Evolutionary conservation across 2,797 vertebrate species (phyloP).

Genomic region (Ceryle rudis): DNA sequence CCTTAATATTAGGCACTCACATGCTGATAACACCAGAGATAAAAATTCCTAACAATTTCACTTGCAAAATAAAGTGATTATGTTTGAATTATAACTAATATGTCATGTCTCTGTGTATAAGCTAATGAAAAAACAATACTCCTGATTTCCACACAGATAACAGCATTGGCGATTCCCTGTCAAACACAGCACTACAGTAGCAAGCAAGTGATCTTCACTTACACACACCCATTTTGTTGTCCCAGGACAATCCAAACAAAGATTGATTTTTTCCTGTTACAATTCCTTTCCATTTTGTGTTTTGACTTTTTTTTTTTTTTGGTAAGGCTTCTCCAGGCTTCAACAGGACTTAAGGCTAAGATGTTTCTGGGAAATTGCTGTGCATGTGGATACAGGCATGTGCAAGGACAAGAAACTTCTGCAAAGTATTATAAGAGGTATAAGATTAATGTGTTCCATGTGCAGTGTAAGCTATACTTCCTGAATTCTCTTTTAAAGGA

Average conservation of each 20-base stretch:
- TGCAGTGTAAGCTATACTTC: conserved; percentile 43
- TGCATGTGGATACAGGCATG: neutral
- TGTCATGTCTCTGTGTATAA: neutral
- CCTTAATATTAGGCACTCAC: neutral
- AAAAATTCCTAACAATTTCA: neutral
- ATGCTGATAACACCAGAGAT: neutral
- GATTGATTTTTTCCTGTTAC: conserved; percentile 12
- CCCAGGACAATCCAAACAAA: neutral
- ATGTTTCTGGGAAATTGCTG: neutral
- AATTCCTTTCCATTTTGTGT: neutral
- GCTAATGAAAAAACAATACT: neutral
- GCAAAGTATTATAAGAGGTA: conserved; percentile 33
- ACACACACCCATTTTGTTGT: neutral
- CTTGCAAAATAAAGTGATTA: neutral
- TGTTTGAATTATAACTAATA: neutral
- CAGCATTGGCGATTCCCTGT: neutral
- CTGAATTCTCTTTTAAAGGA: conserved; percentile 24
- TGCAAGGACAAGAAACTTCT: conserved; percentile 50
- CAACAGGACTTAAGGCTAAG: conserved; percentile 6
- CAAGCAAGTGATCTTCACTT: neutral
- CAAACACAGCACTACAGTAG: neutral
- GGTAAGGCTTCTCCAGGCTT: neutral
- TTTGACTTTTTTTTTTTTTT: neutral
- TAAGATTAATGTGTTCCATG: conserved; percentile 61
- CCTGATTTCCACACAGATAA: neutral